A percentile compares a stretch with the other conserved stretches of the same genome.
phyloP scores from a whole-genome alignment of 2,888 invertebrate species.

The Nomada goodeniana region DNA sequence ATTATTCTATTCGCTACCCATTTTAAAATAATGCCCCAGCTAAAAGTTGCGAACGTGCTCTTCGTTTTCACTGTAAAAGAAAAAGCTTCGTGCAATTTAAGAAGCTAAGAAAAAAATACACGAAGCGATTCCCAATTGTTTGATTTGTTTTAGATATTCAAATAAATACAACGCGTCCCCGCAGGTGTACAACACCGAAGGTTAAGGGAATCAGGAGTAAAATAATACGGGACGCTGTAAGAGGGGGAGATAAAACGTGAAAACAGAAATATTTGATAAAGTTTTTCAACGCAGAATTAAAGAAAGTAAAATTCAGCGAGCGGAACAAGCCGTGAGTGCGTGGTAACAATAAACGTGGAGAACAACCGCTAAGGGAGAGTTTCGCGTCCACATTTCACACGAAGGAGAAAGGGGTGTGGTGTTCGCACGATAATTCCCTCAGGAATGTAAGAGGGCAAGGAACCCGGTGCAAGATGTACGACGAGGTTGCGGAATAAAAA shows the following conservation, averaged over 20 bases:
- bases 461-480: conserved; percentile 25
- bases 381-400: conserved; percentile 43
- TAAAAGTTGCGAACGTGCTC: too few relatives aligned
- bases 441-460: conserved; percentile 38
- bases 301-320: conserved; percentile 28
- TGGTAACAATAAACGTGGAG: conserved; percentile 30
- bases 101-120: neutral
- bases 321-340: conserved; percentile 18
- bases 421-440: conserved; percentile 59
- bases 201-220: neutral
- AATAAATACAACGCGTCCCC: conserved; percentile 9
- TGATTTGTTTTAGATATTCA: neutral
- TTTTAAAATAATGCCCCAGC: too few relatives aligned
- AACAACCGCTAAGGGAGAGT: conserved; percentile 52
- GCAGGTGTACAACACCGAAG: neutral
- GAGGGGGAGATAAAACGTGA: conserved; percentile 9
- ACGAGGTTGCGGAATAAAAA: conserved; percentile 27
- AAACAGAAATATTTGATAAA: conserved; percentile 37
- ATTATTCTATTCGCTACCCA: too few relatives aligned
- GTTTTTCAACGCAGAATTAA: conserved; percentile 42
- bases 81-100: too few relatives aligned
- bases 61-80: too few relatives aligned
- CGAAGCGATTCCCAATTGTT: neutral
- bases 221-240: neutral
- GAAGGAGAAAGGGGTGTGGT: conserved; percentile 55